These are phyloP conservation scores for Dasypolia templi DNA, from an alignment of 2,888 invertebrate genomes.

Conservation along the genomic window DNA sequence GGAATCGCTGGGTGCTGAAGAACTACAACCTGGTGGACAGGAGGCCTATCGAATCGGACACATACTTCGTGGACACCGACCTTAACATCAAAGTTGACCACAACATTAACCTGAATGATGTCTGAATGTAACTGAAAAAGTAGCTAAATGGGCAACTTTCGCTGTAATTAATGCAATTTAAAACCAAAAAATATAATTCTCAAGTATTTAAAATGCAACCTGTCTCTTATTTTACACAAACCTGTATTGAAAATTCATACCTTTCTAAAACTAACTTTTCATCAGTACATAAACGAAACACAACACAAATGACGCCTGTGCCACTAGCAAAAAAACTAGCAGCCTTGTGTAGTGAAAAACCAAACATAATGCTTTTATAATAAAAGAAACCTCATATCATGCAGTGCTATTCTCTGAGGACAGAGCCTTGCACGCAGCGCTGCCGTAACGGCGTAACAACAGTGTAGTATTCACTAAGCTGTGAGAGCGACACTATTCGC, in stretches of 20 bases:
- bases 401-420: too few relatives aligned
- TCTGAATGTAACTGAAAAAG: constrained; percentile 26
- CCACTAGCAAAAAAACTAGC: not conserved
- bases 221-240: not conserved
- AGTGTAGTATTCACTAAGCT: too few relatives aligned
- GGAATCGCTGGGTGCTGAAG: constrained; percentile 82
- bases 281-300: not conserved
- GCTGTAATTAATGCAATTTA: constrained; percentile 21
- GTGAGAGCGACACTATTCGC: too few relatives aligned
- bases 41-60: constrained; percentile 75
- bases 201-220: constrained; percentile 30
- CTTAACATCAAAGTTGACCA: constrained; percentile 65
- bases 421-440: too few relatives aligned
- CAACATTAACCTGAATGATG: constrained; percentile 50
- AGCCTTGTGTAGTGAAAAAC: not conserved
- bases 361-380: not conserved
- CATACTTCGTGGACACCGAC: constrained; percentile 79
- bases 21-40: constrained; percentile 78
- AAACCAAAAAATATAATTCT: constrained; percentile 47
- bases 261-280: not conserved
- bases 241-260: not conserved
- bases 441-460: too few relatives aligned
- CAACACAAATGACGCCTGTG: not conserved
- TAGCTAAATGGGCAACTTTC: not conserved
- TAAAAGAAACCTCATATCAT: too few relatives aligned